A percentile compares a stretch with the other conserved stretches of the same genome.
phyloP scores from a whole-genome alignment of 2,113 vertebrate species.

The Odocoileus virginianus region DNA sequence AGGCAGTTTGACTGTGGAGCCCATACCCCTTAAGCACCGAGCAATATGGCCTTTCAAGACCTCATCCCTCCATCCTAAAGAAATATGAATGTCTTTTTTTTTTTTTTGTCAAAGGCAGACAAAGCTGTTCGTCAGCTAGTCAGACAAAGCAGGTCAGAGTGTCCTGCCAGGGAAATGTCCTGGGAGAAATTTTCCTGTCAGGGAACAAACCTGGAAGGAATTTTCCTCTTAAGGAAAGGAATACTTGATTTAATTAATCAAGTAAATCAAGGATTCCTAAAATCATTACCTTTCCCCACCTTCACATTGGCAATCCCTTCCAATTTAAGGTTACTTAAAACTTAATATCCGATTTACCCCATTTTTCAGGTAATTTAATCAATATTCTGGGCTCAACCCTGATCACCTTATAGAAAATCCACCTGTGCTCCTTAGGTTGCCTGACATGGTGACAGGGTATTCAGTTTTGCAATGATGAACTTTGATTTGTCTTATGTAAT shows the following conservation, averaged over 20 bases:
- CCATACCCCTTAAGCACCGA: not conserved
- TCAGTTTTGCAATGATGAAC: not conserved
- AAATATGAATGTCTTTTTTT: not conserved
- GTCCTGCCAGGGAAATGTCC: constrained; percentile 72
- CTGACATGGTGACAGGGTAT: not conserved
- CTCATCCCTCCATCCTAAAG: not conserved
- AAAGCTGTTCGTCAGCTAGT: constrained; percentile 55
- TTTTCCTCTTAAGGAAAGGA: constrained; percentile 69
- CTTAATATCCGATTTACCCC: constrained; percentile 52
- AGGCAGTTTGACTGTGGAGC: not conserved
- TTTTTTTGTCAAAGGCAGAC: constrained; percentile 22
- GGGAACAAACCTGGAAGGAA: constrained; percentile 63
- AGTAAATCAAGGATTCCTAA: not conserved
- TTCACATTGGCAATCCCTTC: constrained; percentile 30
- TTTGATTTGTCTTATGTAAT: not conserved
- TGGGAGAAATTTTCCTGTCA: constrained; percentile 54
- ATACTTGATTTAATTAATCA: constrained; percentile 55
- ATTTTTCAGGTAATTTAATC: constrained; percentile 41
- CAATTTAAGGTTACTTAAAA: constrained; percentile 64
- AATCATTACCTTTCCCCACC: not conserved
- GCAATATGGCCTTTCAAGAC: not conserved
- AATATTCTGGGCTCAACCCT: not conserved
- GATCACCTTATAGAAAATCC: not conserved
- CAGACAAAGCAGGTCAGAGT: constrained; percentile 64
- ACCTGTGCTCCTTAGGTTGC: not conserved